Percentiles rank a stretch among this genome's conserved stretches.
phyloP scores from a whole-genome alignment of 2,888 invertebrate genomes.

The Lypha dubia region DNA sequence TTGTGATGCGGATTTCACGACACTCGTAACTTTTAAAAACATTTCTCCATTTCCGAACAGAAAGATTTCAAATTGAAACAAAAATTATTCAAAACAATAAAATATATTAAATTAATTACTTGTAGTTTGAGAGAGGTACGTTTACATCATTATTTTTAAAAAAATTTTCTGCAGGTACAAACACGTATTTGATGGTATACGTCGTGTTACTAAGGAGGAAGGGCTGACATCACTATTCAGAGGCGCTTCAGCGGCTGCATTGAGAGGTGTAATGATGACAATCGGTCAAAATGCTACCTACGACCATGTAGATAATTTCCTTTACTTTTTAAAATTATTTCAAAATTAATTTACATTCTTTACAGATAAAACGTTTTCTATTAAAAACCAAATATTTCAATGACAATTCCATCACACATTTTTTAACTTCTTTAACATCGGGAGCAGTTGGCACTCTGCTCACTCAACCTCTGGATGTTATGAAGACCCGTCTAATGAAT shows the following conservation, averaged over 20 bases:
- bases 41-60: no score
- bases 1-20: no score
- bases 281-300: constrained; percentile 98
- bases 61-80: no score
- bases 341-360: background rate
- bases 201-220: constrained; percentile 91
- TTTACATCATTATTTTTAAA: constrained; percentile 34
- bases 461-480: constrained; percentile 97
- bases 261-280: constrained; percentile 96
- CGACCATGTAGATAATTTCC: constrained; percentile 86
- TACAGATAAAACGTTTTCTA: constrained; percentile 87
- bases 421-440: constrained; percentile 92
- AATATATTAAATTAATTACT: no score
- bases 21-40: no score
- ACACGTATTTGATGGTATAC: constrained; percentile 95
- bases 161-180: constrained; percentile 90
- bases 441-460: constrained; percentile 85
- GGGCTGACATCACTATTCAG: constrained; percentile 91
- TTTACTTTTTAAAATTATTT: background rate
- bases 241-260: constrained; percentile 94
- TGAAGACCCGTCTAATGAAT: constrained; percentile 99
- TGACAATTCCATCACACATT: constrained; percentile 93
- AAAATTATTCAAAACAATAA: no score
- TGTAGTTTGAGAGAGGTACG: background rate
- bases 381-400: constrained; percentile 88